Evolutionary conservation across 2,797 vertebrate genomes (phyloP).

Genomic region (Coluber constrictor): DNA sequence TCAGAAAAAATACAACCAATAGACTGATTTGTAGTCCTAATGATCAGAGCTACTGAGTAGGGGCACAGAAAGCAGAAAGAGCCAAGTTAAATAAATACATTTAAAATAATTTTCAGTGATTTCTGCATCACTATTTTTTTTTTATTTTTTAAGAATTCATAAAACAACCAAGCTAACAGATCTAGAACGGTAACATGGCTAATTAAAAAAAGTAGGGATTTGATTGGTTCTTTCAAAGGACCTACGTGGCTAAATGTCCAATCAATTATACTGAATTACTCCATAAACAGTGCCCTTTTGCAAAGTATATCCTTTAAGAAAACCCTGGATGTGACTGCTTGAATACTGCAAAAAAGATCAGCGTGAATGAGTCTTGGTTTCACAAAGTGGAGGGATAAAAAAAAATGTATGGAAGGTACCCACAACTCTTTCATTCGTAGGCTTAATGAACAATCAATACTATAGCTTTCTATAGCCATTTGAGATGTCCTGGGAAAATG

Average conservation of each 20-base stretch:
- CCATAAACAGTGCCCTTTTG: neutral
- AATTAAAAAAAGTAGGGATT: too few species aligned
- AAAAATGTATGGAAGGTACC: neutral
- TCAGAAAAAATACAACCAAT: neutral
- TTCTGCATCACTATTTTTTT: neutral
- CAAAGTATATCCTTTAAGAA: conserved; percentile 44
- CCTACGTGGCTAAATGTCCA: neutral
- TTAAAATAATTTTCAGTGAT: neutral
- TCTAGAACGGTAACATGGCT: neutral
- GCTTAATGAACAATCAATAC: conserved; percentile 27
- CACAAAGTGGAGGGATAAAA: neutral
- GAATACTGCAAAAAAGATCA: conserved; percentile 21
- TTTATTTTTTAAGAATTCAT: neutral
- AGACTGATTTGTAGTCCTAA: neutral
- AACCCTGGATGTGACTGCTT: neutral
- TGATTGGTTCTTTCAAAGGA: neutral
- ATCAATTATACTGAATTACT: neutral
- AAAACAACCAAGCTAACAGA: neutral
- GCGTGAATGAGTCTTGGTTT: neutral
- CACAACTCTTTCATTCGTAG: conserved; percentile 5
- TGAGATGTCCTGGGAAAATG: conserved; percentile 42
- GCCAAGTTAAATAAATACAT: neutral
- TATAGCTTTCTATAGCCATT: neutral
- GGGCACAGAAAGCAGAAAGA: neutral
- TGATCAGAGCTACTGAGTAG: neutral